Evolutionary conservation across 2,113 vertebrate species (phyloP).

Genomic region (Ceyx melanurus): DNA sequence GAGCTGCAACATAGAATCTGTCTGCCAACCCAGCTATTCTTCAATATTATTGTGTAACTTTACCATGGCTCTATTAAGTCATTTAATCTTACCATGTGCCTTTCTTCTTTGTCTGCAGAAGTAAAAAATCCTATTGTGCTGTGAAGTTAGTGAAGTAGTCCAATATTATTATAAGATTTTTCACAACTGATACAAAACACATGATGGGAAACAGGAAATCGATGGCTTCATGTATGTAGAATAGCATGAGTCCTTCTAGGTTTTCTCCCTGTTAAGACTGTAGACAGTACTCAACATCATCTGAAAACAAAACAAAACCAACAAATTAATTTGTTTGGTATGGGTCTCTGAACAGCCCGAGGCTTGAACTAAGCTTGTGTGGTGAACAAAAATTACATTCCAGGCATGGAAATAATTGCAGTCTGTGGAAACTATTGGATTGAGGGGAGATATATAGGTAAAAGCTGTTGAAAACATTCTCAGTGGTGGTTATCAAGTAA

Average conservation of each 20-base stretch:
- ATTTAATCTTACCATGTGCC: background rate
- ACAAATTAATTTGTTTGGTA: background rate
- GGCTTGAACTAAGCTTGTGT: background rate
- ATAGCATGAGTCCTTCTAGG: background rate
- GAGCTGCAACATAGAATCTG: background rate
- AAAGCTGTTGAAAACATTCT: background rate
- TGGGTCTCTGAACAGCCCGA: background rate
- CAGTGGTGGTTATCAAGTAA: background rate
- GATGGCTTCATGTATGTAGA: background rate
- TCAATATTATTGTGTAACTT: background rate
- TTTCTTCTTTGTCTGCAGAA: background rate
- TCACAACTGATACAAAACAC: background rate
- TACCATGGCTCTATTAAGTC: rapidly evolving
- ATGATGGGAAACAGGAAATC: background rate
- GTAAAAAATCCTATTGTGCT: background rate
- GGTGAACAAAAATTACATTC: background rate
- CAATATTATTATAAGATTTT: background rate
- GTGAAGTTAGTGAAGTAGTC: background rate
- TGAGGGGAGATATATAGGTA: background rate
- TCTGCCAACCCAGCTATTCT: background rate
- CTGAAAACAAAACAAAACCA: background rate
- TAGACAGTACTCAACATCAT: background rate
- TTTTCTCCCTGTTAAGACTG: background rate
- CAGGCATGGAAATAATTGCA: background rate
- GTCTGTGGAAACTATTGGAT: background rate